Evolutionary conservation across 2,888 invertebrate genomes (phyloP).

Genomic region (Ceriagrion tenellum): DNA sequence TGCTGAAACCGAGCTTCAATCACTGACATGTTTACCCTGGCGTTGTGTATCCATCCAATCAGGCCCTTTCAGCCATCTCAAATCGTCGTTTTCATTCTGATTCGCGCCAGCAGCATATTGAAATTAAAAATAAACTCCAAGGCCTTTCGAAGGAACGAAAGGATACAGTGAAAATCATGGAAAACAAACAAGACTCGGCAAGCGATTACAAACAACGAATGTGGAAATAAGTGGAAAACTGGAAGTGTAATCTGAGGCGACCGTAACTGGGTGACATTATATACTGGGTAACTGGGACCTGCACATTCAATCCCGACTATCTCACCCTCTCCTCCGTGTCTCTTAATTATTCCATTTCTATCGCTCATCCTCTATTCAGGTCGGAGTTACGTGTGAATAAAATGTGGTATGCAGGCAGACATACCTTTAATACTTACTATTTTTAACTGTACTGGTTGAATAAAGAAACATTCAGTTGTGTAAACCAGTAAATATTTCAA

Average conservation of each 20-base stretch:
- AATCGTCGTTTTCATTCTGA: neutral
- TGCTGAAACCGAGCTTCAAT: neutral
- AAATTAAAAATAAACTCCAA: neutral
- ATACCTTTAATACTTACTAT: no score
- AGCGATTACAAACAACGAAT: neutral
- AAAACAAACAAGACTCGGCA: neutral
- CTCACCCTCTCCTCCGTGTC: no score
- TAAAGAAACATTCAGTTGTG: no score
- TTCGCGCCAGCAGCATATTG: neutral
- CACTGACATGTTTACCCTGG: neutral
- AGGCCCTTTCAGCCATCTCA: neutral
- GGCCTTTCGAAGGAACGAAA: neutral
- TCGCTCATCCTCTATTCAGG: no score
- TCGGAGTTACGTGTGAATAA: no score
- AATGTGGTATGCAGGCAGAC: no score
- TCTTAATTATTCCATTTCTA: no score
- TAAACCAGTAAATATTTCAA: no score
- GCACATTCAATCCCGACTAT: no score
- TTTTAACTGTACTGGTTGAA: no score
- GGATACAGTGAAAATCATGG: neutral
- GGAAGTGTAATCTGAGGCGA: neutral
- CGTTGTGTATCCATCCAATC: neutral
- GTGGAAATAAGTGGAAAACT: neutral
- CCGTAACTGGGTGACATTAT: no score
- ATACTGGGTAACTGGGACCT: no score